phyloP scores from a whole-genome alignment of 2,888 invertebrate species.

The Drosophila neonasuta region DNA sequence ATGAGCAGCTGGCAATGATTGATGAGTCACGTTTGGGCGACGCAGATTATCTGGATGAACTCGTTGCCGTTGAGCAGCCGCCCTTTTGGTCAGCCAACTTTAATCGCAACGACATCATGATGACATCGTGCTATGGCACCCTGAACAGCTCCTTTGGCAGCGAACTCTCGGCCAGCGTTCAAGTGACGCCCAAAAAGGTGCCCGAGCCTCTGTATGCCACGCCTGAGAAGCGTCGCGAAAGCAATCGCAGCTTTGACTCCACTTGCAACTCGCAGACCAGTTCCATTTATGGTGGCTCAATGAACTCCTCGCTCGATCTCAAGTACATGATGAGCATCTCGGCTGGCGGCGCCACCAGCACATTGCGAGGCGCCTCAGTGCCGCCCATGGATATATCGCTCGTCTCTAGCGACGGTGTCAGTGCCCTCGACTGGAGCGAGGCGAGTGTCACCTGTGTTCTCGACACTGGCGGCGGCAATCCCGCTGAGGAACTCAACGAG shows the following conservation, averaged over 20 bases:
- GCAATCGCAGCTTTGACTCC: slow-evolving; percentile 78
- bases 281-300: slow-evolving; percentile 78
- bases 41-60: slow-evolving; percentile 79
- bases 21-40: slow-evolving; percentile 80
- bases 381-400: slow-evolving; percentile 74
- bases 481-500: slow-evolving; percentile 79
- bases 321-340: slow-evolving; percentile 73
- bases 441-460: slow-evolving; percentile 53
- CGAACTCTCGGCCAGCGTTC: slow-evolving; percentile 18
- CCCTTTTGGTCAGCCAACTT: slow-evolving; percentile 71
- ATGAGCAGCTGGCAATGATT: slow-evolving; percentile 66
- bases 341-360: slow-evolving; percentile 55
- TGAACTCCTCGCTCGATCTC: slow-evolving; percentile 78
- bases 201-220: slow-evolving; percentile 76
- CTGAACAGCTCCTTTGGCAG: slow-evolving; percentile 78
- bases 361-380: slow-evolving; percentile 63
- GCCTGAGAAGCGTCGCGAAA: slow-evolving; percentile 79
- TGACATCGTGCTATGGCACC: slow-evolving; percentile 81
- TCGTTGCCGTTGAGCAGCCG: slow-evolving; percentile 64
- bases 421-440: slow-evolving; percentile 69
- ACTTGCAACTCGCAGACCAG: slow-evolving; percentile 79
- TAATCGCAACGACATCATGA: slow-evolving; percentile 80
- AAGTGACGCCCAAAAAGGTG: slow-evolving; percentile 55
- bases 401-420: slow-evolving; percentile 66
- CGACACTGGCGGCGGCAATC: slow-evolving; percentile 64